These are phyloP conservation scores for Himantopus leucocephalus DNA, from an alignment of 2,113 vertebrate genomes.

Conservation along the genomic window DNA sequence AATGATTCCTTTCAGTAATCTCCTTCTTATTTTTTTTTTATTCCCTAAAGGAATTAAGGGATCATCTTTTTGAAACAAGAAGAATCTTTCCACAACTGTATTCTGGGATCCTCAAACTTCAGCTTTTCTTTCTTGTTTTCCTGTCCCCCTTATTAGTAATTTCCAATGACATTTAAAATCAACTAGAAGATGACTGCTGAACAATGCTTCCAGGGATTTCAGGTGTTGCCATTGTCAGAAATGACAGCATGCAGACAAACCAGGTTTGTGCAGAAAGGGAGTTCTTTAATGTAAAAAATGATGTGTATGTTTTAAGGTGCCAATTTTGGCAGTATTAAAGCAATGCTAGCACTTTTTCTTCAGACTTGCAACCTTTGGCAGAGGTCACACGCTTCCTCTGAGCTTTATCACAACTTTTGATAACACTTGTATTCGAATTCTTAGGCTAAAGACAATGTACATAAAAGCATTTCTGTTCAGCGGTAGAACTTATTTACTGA, in stretches of 20 bases:
- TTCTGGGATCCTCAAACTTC: not conserved
- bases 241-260: slow-evolving; percentile 10
- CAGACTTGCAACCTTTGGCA: not conserved
- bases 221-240: slow-evolving; percentile 29
- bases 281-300: not conserved
- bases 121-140: not conserved
- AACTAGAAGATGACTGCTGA: not conserved
- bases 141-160: not conserved
- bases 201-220: not conserved
- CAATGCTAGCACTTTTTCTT: not conserved
- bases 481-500: not conserved
- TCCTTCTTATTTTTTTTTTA: not conserved
- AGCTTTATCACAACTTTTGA: not conserved
- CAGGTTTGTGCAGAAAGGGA: not conserved
- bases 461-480: not conserved
- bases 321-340: not conserved
- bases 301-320: not conserved
- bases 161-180: slow-evolving; percentile 2
- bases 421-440: not conserved
- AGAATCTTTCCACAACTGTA: not conserved
- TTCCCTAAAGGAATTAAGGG: not conserved
- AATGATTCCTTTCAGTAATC: not conserved
- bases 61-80: not conserved
- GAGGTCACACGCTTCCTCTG: not conserved
- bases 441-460: not conserved